Evolutionary conservation across 2,888 invertebrate genomes (phyloP), one percentile per base, ranked within the genome.

Genomic region (Hoplodrina ambigua): DNA sequence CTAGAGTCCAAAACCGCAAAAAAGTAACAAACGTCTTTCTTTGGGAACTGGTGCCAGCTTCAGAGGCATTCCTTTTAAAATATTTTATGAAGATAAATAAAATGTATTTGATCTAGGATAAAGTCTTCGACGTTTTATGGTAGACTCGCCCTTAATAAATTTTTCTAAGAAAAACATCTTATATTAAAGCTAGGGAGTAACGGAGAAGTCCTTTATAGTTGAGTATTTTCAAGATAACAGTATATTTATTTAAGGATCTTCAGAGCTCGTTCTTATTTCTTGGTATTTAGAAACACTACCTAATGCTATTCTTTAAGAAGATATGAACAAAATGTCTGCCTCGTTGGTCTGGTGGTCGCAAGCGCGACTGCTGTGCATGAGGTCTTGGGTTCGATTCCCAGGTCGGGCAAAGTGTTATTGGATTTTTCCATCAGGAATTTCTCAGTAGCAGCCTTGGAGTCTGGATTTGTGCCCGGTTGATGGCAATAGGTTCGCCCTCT

Each of bases 221-320:
- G 19, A 58, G 46, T 19, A 25, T 66, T 54, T 64, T 49, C 30
- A 49, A 33, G 6, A 20, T 25, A 64, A 33, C 8, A 37, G 49
- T 20, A 56, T 46, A 17, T 15, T 11, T 63, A 63, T 46, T 62
- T 60, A 46, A 63, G 52, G 52, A 57, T 71, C 15, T 20, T 19
- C 30, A 13, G 19, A 13, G 13, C 19, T 30, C 19, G 37, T 69
- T 58, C 37, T 54, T 69, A 58, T 67, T 67, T 68, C 58, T 69
- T 19, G 44, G 49, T 69, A 52, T 57, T 69, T 19, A 15, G 20
- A 11, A 55, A 13, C 13, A 13, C 8, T 53, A 4, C 2, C 44
- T 11, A 10, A 44, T 44, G 15, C 15, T 44, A 44, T 44, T 15
- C 1, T 15, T 44, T 44, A 44, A 44, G 44, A 15, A 44, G 44